These are phyloP conservation scores for Cephalopholis sonnerati DNA, from an alignment of 2,113 vertebrate species.

Conservation along the genomic window DNA sequence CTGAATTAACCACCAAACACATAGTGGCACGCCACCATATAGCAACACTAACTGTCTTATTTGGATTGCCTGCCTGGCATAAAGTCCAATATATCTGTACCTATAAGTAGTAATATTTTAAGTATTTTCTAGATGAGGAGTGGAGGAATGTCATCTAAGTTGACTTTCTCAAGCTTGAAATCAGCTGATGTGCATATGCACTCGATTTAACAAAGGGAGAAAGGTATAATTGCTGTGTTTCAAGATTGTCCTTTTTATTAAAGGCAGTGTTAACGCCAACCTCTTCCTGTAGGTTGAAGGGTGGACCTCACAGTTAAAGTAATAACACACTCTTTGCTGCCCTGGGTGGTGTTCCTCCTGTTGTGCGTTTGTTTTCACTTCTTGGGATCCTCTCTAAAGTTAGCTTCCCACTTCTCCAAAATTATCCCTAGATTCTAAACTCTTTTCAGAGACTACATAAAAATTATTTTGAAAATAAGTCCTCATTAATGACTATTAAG, in stretches of 20 bases:
- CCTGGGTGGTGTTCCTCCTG: slow-evolving; percentile 20
- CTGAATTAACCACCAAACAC: neutral
- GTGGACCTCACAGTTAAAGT: slow-evolving; percentile 41
- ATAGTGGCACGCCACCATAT: neutral
- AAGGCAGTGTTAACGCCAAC: slow-evolving; percentile 12
- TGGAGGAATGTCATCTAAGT: neutral
- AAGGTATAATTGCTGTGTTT: slow-evolving; percentile 48
- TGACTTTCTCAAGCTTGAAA: neutral
- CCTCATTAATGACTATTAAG: neutral
- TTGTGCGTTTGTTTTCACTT: slow-evolving; percentile 41
- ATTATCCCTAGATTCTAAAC: neutral
- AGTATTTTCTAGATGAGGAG: neutral
- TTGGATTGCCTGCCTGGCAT: neutral
- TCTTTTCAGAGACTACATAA: neutral
- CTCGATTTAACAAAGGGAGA: slow-evolving; percentile 23
- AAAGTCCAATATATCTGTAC: too few species aligned
- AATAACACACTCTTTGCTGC: slow-evolving; percentile 27
- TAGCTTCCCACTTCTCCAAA: slow-evolving; percentile 13
- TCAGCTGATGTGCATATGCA: neutral
- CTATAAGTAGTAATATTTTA: neutral
- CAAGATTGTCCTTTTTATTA: slow-evolving; percentile 13
- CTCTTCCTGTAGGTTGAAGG: slow-evolving; percentile 38
- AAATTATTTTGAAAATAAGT: slow-evolving; percentile 12
- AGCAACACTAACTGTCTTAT: neutral
- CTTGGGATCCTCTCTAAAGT: slow-evolving; percentile 31